Conservation (phyloP, 92 coral and sea anemone species). For the Muricea muricata region DNA sequence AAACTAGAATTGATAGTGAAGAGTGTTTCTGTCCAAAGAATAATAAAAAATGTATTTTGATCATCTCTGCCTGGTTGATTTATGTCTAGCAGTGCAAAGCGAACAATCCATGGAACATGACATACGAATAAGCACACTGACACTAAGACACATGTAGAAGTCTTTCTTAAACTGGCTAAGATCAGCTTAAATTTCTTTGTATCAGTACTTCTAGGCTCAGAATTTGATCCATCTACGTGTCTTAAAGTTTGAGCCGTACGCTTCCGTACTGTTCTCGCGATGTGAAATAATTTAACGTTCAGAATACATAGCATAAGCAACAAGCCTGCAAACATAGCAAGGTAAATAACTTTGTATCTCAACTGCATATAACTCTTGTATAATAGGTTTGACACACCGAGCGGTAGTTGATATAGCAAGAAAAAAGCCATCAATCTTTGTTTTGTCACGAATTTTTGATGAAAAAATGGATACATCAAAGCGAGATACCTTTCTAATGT, state of each 20-base stretch:
- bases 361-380: no score
- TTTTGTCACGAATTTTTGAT: background rate
- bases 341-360: background rate
- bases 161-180: background rate
- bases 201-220: background rate
- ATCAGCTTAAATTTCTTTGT: background rate
- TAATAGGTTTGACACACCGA: background rate
- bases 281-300: background rate
- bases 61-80: background rate
- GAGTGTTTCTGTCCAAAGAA: constrained; percentile 1
- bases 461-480: constrained; percentile 43
- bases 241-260: background rate
- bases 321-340: background rate
- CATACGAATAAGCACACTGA: background rate
- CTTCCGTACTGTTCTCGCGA: background rate
- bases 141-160: background rate
- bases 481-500: constrained; percentile 60
- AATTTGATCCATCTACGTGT: background rate
- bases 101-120: background rate
- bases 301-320: background rate
- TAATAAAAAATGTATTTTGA: background rate
- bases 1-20: background rate
- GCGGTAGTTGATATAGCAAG: constrained; percentile 4
- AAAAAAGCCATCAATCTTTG: background rate
- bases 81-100: background rate